A percentile compares a stretch with the other conserved stretches of the same genome.
phyloP scores from a whole-genome alignment of 2,888 invertebrate genomes.

The Troides helena region DNA sequence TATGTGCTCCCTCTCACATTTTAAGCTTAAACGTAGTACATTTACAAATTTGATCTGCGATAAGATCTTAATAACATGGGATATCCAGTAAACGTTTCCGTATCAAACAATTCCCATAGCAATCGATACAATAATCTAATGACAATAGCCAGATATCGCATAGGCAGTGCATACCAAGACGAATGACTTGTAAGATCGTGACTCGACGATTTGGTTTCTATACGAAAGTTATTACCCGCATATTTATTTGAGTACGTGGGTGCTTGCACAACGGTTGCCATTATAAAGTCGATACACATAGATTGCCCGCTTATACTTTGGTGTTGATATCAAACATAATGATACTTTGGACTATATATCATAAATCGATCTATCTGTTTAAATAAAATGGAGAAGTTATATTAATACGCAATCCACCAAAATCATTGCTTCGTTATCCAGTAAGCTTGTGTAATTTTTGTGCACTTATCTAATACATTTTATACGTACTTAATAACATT shows the following conservation, averaged over 20 bases:
- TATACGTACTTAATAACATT: too few relatives aligned
- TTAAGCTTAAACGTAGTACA: too few relatives aligned
- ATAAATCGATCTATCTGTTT: background rate
- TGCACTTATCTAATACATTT: too few relatives aligned
- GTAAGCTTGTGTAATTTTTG: too few relatives aligned
- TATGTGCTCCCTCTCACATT: too few relatives aligned
- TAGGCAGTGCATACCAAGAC: conserved; percentile 37
- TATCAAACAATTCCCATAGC: conserved; percentile 21
- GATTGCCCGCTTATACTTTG: conserved; percentile 19
- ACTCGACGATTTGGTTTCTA: conserved; percentile 74
- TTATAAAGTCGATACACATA: conserved; percentile 38
- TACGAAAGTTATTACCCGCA: conserved; percentile 74
- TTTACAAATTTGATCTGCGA: conserved; percentile 9
- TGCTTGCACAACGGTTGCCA: conserved; percentile 67
- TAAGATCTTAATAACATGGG: conserved; percentile 10
- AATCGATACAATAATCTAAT: conserved; percentile 39
- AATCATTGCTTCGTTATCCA: too few relatives aligned
- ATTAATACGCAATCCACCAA: too few relatives aligned
- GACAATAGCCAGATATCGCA: conserved; percentile 38
- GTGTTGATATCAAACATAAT: conserved; percentile 28
- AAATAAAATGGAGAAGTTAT: too few relatives aligned
- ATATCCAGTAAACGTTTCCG: conserved; percentile 24
- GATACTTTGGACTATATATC: conserved; percentile 28
- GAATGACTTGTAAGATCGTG: conserved; percentile 62
- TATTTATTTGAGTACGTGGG: conserved; percentile 76